Conservation (phyloP, 2,888 invertebrate species). For the Mythimna ferrago region DNA sequence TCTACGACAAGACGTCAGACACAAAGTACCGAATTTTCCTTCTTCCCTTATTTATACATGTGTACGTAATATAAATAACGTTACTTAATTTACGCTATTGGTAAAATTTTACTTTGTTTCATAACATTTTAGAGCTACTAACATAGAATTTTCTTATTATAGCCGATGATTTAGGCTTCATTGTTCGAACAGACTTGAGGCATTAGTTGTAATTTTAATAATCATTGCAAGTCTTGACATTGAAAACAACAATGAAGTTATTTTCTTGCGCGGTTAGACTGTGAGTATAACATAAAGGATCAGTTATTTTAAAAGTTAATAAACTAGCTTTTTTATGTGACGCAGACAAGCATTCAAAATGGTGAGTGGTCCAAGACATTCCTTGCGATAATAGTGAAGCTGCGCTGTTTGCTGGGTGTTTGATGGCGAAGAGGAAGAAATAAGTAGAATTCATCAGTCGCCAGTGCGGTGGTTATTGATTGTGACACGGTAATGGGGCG, state of each 20-base stretch:
- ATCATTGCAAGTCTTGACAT: conserved; percentile 20
- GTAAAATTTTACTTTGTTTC: conserved; percentile 33
- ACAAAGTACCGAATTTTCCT: conserved; percentile 22
- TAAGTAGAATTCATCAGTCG: conserved; percentile 78
- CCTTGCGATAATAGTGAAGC: conserved; percentile 49
- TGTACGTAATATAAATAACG: conserved; percentile 7
- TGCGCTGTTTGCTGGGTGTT: conserved; percentile 49
- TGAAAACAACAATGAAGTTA: conserved; percentile 30
- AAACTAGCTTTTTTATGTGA: conserved; percentile 65
- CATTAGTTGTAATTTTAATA: conserved; percentile 23
- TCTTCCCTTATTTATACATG: conserved; percentile 20
- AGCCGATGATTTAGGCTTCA: conserved; percentile 40
- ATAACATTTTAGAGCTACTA: conserved; percentile 7
- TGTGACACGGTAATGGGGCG: conserved; percentile 83
- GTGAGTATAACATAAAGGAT: conserved; percentile 23
- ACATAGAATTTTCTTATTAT: conserved; percentile 22
- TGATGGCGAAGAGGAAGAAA: conserved; percentile 67
- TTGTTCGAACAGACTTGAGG: conserved; percentile 32
- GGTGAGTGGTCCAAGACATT: conserved; percentile 36
- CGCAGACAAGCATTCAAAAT: conserved; percentile 54
- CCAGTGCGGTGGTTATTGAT: conserved; percentile 81
- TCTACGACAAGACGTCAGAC: conserved; percentile 18
- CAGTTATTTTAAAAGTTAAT: conserved; percentile 61
- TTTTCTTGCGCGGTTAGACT: conserved; percentile 23
- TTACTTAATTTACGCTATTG: conserved; percentile 14